A percentile compares a stretch with the other conserved stretches of the same genome.
phyloP scores from a whole-genome alignment of 2,888 invertebrate species.

The Carabus problematicus region DNA sequence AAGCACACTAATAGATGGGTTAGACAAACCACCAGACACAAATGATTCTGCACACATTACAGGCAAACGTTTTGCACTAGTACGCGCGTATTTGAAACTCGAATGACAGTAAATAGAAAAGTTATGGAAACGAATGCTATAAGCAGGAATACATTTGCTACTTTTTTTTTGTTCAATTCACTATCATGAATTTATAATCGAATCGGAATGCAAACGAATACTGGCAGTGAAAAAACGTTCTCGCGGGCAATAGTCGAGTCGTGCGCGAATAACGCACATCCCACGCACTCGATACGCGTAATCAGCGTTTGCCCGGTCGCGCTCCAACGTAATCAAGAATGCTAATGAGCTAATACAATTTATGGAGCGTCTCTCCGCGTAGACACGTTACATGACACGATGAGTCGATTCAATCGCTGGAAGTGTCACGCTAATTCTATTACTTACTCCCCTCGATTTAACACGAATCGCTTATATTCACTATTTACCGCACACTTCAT shows the following conservation, averaged over 20 bases:
- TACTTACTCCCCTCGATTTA: constrained; percentile 20
- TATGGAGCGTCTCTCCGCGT: background rate
- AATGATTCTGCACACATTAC: constrained; percentile 17
- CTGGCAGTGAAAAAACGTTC: too few species aligned
- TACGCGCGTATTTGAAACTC: background rate
- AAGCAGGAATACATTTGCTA: too few species aligned
- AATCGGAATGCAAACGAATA: too few species aligned
- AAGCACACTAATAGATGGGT: constrained; percentile 37
- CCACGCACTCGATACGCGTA: too few species aligned
- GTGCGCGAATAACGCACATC: too few species aligned
- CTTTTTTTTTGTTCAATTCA: too few species aligned
- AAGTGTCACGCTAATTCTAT: constrained; percentile 34
- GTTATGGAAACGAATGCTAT: too few species aligned
- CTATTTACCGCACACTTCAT: constrained; percentile 1
- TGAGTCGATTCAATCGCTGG: constrained; percentile 2
- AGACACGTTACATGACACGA: background rate
- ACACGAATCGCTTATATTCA: constrained; percentile 27
- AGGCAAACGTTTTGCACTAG: background rate
- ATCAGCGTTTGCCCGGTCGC: too few species aligned
- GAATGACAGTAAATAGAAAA: too few species aligned
- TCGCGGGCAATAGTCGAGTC: too few species aligned
- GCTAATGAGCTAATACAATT: constrained; percentile 39
- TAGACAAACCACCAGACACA: constrained; percentile 33
- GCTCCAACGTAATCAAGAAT: constrained; percentile 33
- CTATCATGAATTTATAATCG: too few species aligned